Base-by-base conservation (phyloP, 2,797 vertebrate genomes). In the Mormyrops attenuatus region DNA sequence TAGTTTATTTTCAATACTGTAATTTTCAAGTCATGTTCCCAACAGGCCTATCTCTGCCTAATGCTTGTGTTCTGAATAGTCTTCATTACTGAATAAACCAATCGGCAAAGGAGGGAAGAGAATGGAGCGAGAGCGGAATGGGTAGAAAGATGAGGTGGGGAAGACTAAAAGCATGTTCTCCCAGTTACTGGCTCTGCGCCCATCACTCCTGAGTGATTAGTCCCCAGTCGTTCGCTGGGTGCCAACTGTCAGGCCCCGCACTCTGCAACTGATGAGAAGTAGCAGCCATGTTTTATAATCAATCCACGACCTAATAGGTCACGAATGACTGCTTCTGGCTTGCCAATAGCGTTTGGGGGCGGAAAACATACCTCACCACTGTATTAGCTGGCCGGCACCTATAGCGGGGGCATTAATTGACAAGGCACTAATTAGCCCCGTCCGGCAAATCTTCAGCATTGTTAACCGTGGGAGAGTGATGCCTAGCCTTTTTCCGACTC, bases 231-330 rank as follows among this genome's bases (percentile, higher is more conserved):
- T 91, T 93, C 93, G 93, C 92, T 73, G 91, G 89, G 92, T 95
- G 94, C 94, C 93, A 94, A 93, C 94, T 96, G 95, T 96, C 95
- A 95, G 93, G 93, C 92, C 93, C 92, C 93, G 93, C 92, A 94
- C 93, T 92, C 93, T 93, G 92, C 94, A 92, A 92, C 94, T 94
- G 94, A 96, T 95, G 94, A 95, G 93, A 94, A 93, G 93, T 93
- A 94, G 92, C 93, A 94, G 93, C 94, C 93, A 92, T 92, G 94
- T 95, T 95, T 92, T 92, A 93, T 92, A 96, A 96, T 96, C 95
- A 95, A 95, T 96, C 94, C 94, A 90, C 69, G 89, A 94, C 93
- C 95, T 96, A 96, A 96, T 96, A 96, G 95, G 95, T 95, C 96
- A 96, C 94, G 94, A 94, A 94, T 95, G 95, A 92, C 92, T 93